Base-by-base conservation (phyloP, 2,113 vertebrate species). In the Eublepharis macularius region DNA sequence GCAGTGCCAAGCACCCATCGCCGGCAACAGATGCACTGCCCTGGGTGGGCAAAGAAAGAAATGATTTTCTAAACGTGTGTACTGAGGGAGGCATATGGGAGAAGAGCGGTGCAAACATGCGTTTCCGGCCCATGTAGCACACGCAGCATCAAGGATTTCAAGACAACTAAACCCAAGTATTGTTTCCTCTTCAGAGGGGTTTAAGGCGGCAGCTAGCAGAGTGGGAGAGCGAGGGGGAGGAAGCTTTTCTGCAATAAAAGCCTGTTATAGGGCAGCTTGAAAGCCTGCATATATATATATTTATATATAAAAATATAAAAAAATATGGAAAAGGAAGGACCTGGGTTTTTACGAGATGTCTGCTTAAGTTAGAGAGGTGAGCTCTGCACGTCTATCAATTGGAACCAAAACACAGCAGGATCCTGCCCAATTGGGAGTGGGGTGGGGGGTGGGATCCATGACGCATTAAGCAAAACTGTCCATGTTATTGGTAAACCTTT, bases 401-500 rank as follows among this genome's bases (percentile, higher is more conserved):
- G 91, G 91, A 95, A 95, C 86, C 94, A 96, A 96, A 94, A 94
- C 95, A 96, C 95, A 95, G 95, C 94, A 96, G 91, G 93, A 95
- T 88, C 95, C 86, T 85, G 94, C 86, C 90, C 93, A 92, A 92
- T 92, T 76, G 45, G n/a, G 83, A n/a, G n/a, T n/a, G n/a, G 26
- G 41, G 24, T 26, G 60, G 54, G 41, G n/a, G 24, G 14, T 26
- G 88, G 88, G 87, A 87, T 91, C 94, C 94, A 84, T 93, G 95
- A 94, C 93, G 91, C 95, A 89, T 95, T 92, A 95, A 90, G 72
- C 87, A 91, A 63, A 91, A 91, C 92, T 94, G 95, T 92, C 95
- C 95, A 94, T 95, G 96, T 95, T 96, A 96, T 95, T 96, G 94
- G 96, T 94, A 96, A 96, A 95, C 96, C 95, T 95, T 95, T 95